Conservation (phyloP, 64 coral and sea anemone species). For the Porites australiensis region DNA sequence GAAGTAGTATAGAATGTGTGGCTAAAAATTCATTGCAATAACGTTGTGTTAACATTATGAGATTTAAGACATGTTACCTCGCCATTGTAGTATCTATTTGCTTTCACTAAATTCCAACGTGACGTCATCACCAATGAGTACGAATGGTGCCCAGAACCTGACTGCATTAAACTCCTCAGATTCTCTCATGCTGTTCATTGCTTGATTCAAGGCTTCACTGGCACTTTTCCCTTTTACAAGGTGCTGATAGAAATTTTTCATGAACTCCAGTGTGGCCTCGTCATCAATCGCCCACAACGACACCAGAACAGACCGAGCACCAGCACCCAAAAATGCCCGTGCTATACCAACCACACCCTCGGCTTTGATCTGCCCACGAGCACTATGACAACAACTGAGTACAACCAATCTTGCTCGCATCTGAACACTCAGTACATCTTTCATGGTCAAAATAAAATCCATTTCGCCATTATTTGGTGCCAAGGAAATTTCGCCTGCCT, state of each 20-base stretch:
- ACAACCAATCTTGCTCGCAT: slow-evolving; percentile 16
- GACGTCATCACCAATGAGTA: slow-evolving; percentile 44
- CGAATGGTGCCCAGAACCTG: slow-evolving; percentile 41
- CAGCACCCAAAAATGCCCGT: slow-evolving; percentile 3
- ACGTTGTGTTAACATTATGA: too few relatives aligned
- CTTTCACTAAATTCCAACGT: background rate
- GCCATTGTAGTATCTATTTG: too few relatives aligned
- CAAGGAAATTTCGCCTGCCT: background rate
- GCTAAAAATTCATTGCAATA: too few relatives aligned
- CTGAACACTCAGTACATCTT: too few relatives aligned
- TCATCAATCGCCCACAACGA: slow-evolving; percentile 32
- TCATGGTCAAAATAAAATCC: slow-evolving; percentile 1
- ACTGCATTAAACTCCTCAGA: background rate
- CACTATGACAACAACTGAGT: slow-evolving; percentile 41
- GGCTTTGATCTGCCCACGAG: slow-evolving; percentile 25
- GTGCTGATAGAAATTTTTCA: slow-evolving; percentile 19
- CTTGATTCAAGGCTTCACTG: too few relatives aligned
- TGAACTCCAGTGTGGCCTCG: slow-evolving; percentile 28
- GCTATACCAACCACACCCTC: slow-evolving; percentile 48
- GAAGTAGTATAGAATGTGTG: too few relatives aligned
- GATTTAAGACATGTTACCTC: too few relatives aligned
- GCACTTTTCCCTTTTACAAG: background rate
- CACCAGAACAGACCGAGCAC: slow-evolving; percentile 38
- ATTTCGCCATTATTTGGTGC: background rate
- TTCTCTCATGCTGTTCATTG: slow-evolving; percentile 19